Evolutionary conservation across 2,113 vertebrate genomes (phyloP), one percentile per base, ranked within the genome.

Genomic region (Tinamus guttatus): DNA sequence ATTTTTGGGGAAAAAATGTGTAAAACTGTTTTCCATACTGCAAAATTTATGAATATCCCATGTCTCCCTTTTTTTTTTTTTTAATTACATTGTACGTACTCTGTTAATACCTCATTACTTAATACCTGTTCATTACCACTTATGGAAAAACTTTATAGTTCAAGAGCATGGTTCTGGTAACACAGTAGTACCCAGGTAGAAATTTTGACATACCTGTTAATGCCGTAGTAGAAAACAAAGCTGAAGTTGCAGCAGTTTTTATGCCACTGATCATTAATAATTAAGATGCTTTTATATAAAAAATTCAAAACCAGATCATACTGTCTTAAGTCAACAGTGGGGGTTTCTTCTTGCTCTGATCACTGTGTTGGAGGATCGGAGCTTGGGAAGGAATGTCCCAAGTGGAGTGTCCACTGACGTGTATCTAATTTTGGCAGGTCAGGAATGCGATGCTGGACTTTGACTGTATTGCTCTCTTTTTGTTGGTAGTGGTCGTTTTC

Each of bases 81-180:
- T 32, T 8, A 51, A 82, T 58, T 18, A 6, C 9, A 7, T 9
- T 36, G 0, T 30, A 83, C 49, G 27, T 49, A 17, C 3, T 41
- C 28, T 34, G 40, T 28, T 40, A 32, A 7, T n/a, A 36, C 41
- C n/a, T 10, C 21, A 52, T 0, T 47, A 47, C 18, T 19, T 47
- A 47, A 47, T 47, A 47, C 19, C 45, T 47, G 45, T 47, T 25
- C 12, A 15, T 69, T 81, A 27, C 38, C 17, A 40, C n/a, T 25
- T 52, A 5, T 4, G 56, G 60, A 71, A 34, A 54, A 41, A 47
- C 24, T 68, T 16, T 43, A 0, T 32, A 56, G 6, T 32, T 85
- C 7, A 22, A 2, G 0, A 25, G 28, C 0, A 0, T 25, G 12
- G 7, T 47, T 87, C 18, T 78, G 0, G 20, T 85, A 59, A 52